phyloP scores from a whole-genome alignment of 2,888 invertebrate species.

The Erebia ligea region DNA sequence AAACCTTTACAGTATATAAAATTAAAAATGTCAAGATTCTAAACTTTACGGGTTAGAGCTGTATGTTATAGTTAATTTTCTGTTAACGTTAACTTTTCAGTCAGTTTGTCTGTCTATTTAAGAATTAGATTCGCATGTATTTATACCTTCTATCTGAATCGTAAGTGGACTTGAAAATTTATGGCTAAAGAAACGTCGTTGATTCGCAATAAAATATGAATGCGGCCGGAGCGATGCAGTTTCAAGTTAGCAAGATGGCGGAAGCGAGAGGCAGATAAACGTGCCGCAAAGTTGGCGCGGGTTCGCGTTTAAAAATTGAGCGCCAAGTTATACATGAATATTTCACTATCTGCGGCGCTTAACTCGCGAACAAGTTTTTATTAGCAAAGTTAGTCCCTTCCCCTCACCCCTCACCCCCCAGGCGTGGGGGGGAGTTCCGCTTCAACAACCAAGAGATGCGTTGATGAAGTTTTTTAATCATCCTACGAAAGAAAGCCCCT shows the following conservation, averaged over 20 bases:
- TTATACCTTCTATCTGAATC: too few species aligned
- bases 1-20: too few species aligned
- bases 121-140: too few species aligned
- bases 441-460: conserved; percentile 50
- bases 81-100: too few species aligned
- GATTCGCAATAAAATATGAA: background rate
- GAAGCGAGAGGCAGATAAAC: background rate
- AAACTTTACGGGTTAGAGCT: too few species aligned
- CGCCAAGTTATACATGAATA: conserved; percentile 38
- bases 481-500: conserved; percentile 12
- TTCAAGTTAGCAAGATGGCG: background rate
- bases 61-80: too few species aligned
- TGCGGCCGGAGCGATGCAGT: background rate
- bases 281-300: background rate
- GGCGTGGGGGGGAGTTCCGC: conserved; percentile 42
- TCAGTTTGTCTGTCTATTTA: too few species aligned
- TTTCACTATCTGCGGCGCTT: conserved; percentile 37
- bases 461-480: conserved; percentile 66
- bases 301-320: conserved; percentile 34
- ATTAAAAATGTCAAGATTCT: too few species aligned
- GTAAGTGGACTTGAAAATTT: too few species aligned
- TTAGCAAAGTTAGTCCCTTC: conserved; percentile 52
- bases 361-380: conserved; percentile 52
- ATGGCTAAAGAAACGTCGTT: too few species aligned
- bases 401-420: background rate